Evolutionary conservation across 37 sponge, comb jelly and placozoan species (phyloP).

Genomic region (Tethya wilhelma): DNA sequence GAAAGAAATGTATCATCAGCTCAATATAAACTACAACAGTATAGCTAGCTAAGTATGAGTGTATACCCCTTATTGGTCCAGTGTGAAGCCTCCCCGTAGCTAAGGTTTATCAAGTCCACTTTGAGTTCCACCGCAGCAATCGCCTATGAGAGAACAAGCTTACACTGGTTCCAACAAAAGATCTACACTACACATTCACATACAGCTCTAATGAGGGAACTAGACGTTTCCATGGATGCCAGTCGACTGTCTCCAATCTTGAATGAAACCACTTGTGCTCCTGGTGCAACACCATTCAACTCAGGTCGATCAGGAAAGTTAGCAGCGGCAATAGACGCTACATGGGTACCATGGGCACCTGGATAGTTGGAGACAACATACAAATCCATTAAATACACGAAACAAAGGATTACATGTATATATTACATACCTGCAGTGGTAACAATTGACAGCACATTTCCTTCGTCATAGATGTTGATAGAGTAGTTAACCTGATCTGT

Average conservation of each 20-base stretch:
- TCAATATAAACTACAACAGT: neutral
- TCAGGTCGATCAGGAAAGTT: slow-evolving; percentile 80
- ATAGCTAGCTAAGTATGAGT: neutral
- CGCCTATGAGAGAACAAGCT: slow-evolving; percentile 36
- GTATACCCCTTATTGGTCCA: slow-evolving; percentile 81
- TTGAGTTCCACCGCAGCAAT: slow-evolving; percentile 55
- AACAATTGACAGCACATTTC: slow-evolving; percentile 81
- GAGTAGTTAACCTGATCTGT: slow-evolving; percentile 82
- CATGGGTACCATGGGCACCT: slow-evolving; percentile 98
- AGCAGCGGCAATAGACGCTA: slow-evolving; percentile 90
- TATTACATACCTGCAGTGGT: slow-evolving; percentile 78
- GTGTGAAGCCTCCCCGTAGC: slow-evolving; percentile 93
- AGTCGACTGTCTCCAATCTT: slow-evolving; percentile 92
- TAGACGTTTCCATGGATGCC: slow-evolving; percentile 89
- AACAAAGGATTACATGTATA: no score
- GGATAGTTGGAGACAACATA: no score
- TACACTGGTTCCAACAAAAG: neutral
- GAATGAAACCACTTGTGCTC: slow-evolving; percentile 88
- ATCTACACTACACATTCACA: slow-evolving; percentile 18
- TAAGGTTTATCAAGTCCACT: slow-evolving; percentile 90
- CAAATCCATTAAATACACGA: no score
- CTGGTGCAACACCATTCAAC: slow-evolving; percentile 92
- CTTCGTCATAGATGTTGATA: slow-evolving; percentile 85
- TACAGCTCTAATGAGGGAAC: slow-evolving; percentile 88
- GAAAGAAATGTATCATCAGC: neutral